Evolutionary conservation across 1,140 invertebrate species (phyloP).

Genomic region (Alviniconcha marisindica): DNA sequence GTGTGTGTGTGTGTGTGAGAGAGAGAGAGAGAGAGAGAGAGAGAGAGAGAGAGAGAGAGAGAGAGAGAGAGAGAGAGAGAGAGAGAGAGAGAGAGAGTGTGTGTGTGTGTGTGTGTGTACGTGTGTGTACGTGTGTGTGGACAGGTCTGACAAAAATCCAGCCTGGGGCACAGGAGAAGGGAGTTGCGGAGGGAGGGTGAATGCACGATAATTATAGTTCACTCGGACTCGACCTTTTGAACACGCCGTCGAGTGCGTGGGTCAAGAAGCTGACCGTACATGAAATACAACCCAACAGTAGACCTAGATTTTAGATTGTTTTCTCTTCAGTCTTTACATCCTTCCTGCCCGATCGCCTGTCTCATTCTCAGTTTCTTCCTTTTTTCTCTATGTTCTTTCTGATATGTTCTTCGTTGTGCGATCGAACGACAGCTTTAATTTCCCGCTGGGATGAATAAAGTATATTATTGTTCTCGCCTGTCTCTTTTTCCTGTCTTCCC

Average conservation of each 20-base stretch:
- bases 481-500: background rate
- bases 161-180: too few relatives aligned
- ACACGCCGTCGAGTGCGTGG: too few relatives aligned
- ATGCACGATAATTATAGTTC: too few relatives aligned
- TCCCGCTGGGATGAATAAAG: background rate
- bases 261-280: too few relatives aligned
- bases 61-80: slow-evolving; percentile 4
- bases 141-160: too few relatives aligned
- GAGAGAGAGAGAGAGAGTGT: background rate
- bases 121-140: background rate
- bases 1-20: background rate
- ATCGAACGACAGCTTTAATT: background rate
- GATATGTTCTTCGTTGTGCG: background rate
- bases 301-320: too few relatives aligned
- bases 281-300: too few relatives aligned
- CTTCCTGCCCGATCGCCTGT: too few relatives aligned
- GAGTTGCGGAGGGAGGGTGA: too few relatives aligned
- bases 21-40: background rate
- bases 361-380: background rate
- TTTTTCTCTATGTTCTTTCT: background rate
- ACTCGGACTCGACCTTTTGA: too few relatives aligned
- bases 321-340: too few relatives aligned
- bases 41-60: background rate
- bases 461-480: background rate
- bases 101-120: slow-evolving; percentile 2